Evolutionary conservation across 2,113 vertebrate genomes (phyloP), one percentile per base, ranked within the genome.

Genomic region (Euleptes europaea): DNA sequence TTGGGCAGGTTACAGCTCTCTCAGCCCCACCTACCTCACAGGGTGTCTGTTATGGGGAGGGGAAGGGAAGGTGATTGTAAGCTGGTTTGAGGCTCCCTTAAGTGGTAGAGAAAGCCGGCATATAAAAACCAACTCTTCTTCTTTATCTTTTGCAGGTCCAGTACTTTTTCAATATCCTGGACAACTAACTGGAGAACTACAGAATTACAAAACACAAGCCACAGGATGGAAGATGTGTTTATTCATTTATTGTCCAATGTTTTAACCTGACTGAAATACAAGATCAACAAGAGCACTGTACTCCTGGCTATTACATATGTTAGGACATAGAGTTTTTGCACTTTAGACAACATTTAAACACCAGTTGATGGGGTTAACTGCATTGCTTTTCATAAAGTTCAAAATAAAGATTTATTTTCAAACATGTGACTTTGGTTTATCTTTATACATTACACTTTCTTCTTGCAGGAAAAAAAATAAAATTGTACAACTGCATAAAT

Each of bases 401-500:
- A 97, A 97, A 97, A 97, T 97, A 97, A 97, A 97, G 96, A 96
- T 97, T 95, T 97, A 92, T 97, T 97, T 96, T 98, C 97, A 97
- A 97, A 99, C 98, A 97, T 98, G 97, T 97, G 97, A 98, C 98
- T 99, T 99, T 99, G 98, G 98, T 98, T 97, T 99, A 97, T 96
- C 96, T 99, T 96, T 96, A 97, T 97, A 99, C 97, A 97, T 98
- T 98, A 98, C 96, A 98, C 96, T 97, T 98, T 97, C 71, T 97
- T 97, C 97, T 97, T 97, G 97, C 96, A 98, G 97, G 44, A 44
- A 57, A 96, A 97, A 97, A 97, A 97, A 98, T 97, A 97, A 98
- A 99, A 98, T 98, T 98, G 97, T 99, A 99, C 98, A 99, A 99
- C 98, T 99, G 98, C 98, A 99, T 99, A 99, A 99, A 99, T 99